These are phyloP conservation scores for Sinodicranocentrus sp. DNA, from an alignment of 2,888 invertebrate species.

Conservation along the genomic window DNA sequence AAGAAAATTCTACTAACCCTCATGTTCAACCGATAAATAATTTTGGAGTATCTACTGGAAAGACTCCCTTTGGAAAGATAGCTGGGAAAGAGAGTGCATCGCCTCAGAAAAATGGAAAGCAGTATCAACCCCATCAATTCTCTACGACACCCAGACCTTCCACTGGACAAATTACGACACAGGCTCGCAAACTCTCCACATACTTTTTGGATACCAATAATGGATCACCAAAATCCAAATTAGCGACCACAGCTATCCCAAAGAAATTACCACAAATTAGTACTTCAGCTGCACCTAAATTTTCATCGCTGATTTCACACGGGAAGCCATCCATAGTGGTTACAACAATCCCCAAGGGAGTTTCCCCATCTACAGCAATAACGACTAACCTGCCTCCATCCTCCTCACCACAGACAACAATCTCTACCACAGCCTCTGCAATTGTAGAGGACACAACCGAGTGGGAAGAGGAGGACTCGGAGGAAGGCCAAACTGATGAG, in stretches of 20 bases:
- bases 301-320: conserved; percentile 35
- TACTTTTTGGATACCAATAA: conserved; percentile 8
- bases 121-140: conserved; percentile 1
- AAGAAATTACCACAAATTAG: conserved; percentile 23
- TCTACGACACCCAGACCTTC: conserved; percentile 31
- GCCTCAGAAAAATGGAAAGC: conserved; percentile 20
- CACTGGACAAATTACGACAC: not conserved
- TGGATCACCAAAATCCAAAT: conserved; percentile 11
- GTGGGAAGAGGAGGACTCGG: no score
- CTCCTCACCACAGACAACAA: no score
- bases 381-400: conserved; percentile 2
- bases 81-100: not conserved
- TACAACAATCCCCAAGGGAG: conserved; percentile 9
- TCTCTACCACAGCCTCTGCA: not conserved
- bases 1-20: not conserved
- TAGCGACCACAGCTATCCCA: conserved; percentile 11
- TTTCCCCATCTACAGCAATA: not conserved
- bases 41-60: conserved; percentile 10
- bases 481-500: conserved; percentile 10
- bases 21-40: conserved; percentile 3
- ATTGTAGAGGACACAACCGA: not conserved
- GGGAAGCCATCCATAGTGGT: not conserved
- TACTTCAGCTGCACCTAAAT: conserved; percentile 8
- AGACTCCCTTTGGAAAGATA: not conserved
- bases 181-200: conserved; percentile 5